Conservation (phyloP, 2,888 invertebrate species). For the Lissonota sp. region DNA sequence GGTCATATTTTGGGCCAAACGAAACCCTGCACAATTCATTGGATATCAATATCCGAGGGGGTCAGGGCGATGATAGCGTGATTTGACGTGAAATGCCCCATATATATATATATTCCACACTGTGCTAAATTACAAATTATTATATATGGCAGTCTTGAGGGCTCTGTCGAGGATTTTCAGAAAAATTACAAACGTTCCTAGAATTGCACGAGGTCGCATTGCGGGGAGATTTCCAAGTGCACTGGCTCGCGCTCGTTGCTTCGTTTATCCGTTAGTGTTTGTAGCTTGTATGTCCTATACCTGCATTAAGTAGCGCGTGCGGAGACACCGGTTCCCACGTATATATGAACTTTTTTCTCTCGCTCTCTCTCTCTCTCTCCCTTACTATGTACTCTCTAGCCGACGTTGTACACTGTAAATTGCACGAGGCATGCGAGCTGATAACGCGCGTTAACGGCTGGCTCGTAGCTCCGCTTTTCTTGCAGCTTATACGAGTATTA, state of each 20-base stretch:
- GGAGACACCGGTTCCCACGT: constrained; percentile 66
- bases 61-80: too few relatives aligned
- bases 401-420: constrained; percentile 56
- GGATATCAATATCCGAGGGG: too few relatives aligned
- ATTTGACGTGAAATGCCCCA: too few relatives aligned
- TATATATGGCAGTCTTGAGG: constrained; percentile 23
- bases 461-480: constrained; percentile 57
- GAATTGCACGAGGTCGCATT: constrained; percentile 35
- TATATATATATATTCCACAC: background rate
- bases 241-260: constrained; percentile 24
- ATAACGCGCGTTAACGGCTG: constrained; percentile 62
- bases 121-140: constrained; percentile 41
- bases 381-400: constrained; percentile 25
- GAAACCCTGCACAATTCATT: too few relatives aligned
- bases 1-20: too few relatives aligned
- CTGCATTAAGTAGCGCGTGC: constrained; percentile 42
- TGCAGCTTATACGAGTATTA: constrained; percentile 45
- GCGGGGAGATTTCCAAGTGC: constrained; percentile 38
- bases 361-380: constrained; percentile 12
- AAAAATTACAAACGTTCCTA: constrained; percentile 55
- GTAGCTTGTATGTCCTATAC: constrained; percentile 15
- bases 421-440: constrained; percentile 65
- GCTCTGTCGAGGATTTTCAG: constrained; percentile 40
- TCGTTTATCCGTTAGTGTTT: constrained; percentile 37
- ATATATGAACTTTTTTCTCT: constrained; percentile 24